Conservation (phyloP, 1,140 invertebrate genomes). For the Pseudobourletiella spinata region DNA sequence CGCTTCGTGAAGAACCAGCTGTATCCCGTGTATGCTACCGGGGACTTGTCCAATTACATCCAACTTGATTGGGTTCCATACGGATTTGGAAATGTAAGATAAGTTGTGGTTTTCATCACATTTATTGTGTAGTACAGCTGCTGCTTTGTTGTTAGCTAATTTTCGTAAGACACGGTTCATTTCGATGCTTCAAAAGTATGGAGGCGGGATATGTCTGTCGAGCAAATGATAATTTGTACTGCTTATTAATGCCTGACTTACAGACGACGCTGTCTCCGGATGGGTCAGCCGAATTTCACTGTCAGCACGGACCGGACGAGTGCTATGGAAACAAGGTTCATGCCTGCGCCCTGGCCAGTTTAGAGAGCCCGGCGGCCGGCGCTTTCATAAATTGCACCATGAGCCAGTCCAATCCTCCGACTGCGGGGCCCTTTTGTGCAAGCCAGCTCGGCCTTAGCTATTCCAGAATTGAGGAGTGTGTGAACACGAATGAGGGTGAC, state of each 20-base stretch:
- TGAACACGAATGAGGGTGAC: background rate
- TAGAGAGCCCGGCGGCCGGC: constrained; percentile 30
- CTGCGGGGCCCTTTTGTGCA: constrained; percentile 52
- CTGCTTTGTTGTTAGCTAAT: too few relatives aligned
- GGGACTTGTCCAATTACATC: background rate
- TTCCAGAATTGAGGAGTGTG: background rate
- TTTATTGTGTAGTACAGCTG: too few relatives aligned
- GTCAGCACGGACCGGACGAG: constrained; percentile 44
- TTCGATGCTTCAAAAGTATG: too few relatives aligned
- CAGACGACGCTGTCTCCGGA: background rate
- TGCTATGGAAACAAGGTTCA: constrained; percentile 44
- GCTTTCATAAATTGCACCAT: constrained; percentile 49
- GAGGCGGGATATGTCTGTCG: too few relatives aligned
- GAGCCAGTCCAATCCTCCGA: constrained; percentile 48
- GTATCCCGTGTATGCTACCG: background rate
- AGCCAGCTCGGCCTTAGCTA: background rate
- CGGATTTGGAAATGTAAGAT: constrained; percentile 36
- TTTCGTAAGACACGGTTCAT: too few relatives aligned
- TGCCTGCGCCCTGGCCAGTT: constrained; percentile 40
- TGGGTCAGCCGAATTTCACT: constrained; percentile 39
- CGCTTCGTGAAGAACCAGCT: constrained; percentile 40
- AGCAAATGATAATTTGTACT: too few relatives aligned
- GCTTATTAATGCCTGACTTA: too few relatives aligned
- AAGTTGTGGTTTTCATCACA: too few relatives aligned
- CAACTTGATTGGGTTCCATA: constrained; percentile 40